phyloP scores from a whole-genome alignment of 2,113 vertebrate genomes.

The Oryzias javanicus region DNA sequence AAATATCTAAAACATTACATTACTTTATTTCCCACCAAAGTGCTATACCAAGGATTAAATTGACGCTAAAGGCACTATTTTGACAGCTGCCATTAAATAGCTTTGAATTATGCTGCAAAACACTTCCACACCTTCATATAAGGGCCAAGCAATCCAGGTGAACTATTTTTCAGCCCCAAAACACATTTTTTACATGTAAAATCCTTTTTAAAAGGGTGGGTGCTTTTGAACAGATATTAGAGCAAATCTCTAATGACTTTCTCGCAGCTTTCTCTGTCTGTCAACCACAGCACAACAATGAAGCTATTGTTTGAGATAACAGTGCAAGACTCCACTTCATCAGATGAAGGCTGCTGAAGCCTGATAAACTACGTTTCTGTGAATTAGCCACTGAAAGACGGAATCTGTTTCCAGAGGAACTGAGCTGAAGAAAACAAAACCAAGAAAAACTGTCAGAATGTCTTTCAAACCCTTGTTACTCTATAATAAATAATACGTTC shows the following conservation, averaged over 20 bases:
- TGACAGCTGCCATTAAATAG: fast-evolving
- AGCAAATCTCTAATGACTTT: not conserved
- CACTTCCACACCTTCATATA: not conserved
- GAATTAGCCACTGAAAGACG: not conserved
- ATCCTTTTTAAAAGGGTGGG: too few relatives aligned
- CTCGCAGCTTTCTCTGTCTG: not conserved
- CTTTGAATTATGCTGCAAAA: not conserved
- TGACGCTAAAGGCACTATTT: not conserved
- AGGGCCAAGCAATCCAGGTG: not conserved
- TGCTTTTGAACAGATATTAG: slow-evolving; percentile 1
- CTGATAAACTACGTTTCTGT: not conserved
- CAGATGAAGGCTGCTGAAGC: not conserved
- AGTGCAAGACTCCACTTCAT: slow-evolving; percentile 13
- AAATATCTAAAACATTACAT: not conserved
- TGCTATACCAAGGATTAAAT: not conserved
- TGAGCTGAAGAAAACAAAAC: not conserved
- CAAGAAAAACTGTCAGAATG: not conserved
- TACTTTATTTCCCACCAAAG: not conserved
- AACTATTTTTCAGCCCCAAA: not conserved
- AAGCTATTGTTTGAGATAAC: slow-evolving; percentile 15
- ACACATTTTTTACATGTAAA: not conserved
- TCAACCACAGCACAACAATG: slow-evolving; percentile 11
- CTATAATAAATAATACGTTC: not conserved
- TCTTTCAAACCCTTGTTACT: not conserved
- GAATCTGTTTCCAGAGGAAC: not conserved